phyloP scores from a whole-genome alignment of 2,113 vertebrate species.

The Erythrocercus mccallii region DNA sequence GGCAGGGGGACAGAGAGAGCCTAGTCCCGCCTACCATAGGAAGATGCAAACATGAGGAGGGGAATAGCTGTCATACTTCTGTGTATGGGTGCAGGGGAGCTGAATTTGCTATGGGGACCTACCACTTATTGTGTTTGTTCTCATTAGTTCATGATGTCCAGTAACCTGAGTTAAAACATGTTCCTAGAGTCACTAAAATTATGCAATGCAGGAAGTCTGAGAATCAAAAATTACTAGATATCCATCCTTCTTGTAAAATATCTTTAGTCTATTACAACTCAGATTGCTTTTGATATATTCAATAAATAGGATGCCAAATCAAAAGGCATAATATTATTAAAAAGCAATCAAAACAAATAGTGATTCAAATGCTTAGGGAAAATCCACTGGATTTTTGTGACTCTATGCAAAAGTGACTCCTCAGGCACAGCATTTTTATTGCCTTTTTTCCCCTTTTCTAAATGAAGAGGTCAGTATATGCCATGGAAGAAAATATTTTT shows the following conservation, averaged over 20 bases:
- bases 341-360: background rate
- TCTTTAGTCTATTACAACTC: background rate
- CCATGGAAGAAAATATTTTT: background rate
- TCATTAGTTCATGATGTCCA: background rate
- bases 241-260: background rate
- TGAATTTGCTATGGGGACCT: rapidly evolving
- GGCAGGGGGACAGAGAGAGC: background rate
- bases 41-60: background rate
- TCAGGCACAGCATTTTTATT: background rate
- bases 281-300: background rate
- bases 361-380: background rate
- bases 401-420: background rate
- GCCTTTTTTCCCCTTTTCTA: background rate
- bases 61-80: background rate
- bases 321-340: background rate
- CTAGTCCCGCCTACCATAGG: background rate
- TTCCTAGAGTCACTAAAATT: background rate
- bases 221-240: background rate
- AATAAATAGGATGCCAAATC: background rate
- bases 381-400: background rate
- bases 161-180: background rate
- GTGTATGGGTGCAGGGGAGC: background rate
- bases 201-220: background rate
- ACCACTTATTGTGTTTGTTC: rapidly evolving
- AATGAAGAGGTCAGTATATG: background rate